These are phyloP conservation scores for Tetrax tetrax DNA, from an alignment of 2,113 vertebrate genomes.

Conservation along the genomic window DNA sequence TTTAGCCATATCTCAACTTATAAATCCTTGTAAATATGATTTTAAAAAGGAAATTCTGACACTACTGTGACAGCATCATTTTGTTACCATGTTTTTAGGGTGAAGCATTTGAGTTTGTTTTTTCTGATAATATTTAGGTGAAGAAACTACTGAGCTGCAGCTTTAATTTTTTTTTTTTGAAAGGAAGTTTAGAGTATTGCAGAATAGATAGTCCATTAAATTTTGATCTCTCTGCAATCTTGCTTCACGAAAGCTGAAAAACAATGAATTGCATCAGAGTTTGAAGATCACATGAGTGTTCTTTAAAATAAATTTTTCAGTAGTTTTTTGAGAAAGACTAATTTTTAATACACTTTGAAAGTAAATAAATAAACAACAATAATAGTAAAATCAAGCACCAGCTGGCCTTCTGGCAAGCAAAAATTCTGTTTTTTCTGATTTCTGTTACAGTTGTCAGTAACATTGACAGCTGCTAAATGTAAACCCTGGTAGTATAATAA, in stretches of 20 bases:
- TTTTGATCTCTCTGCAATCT: not conserved
- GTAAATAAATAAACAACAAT: not conserved
- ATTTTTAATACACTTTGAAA: not conserved
- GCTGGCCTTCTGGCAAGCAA: conserved; percentile 56
- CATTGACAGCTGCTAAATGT: conserved; percentile 71
- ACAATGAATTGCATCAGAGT: not conserved
- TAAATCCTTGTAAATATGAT: conserved; percentile 19
- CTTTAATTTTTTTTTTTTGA: not conserved
- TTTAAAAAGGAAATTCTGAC: conserved; percentile 21
- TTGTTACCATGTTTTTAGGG: conserved; percentile 35
- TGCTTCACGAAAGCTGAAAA: not conserved
- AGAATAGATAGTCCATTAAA: not conserved
- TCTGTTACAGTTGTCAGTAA: conserved; percentile 58
- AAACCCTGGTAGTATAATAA: conserved; percentile 50
- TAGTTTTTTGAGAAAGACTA: not conserved
- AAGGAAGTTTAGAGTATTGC: not conserved
- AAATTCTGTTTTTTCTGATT: conserved; percentile 42
- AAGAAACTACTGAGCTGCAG: not conserved
- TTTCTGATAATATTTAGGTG: not conserved
- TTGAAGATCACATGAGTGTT: not conserved
- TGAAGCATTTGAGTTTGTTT: conserved; percentile 2
- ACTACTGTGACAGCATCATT: not conserved
- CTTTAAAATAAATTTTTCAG: not conserved
- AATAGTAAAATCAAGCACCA: not conserved
- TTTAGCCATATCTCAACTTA: conserved; percentile 37